Evolutionary conservation across 2,797 vertebrate genomes (phyloP).

Genomic region (Bufotes viridis): DNA sequence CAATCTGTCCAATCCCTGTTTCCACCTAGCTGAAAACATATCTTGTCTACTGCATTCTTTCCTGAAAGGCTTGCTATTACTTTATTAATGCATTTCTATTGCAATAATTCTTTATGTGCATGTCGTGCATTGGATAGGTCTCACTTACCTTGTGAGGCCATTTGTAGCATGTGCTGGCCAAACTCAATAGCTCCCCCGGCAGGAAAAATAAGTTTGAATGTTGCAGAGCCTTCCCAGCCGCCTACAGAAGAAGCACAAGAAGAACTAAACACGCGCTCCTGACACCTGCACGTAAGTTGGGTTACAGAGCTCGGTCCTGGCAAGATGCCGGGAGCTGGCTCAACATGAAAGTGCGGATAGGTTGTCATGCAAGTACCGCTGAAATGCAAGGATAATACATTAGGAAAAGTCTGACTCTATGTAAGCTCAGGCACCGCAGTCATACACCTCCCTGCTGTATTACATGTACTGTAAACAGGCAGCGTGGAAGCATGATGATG

Average conservation of each 20-base stretch:
- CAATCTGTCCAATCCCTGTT: neutral
- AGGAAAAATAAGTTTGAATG: conserved; percentile 87
- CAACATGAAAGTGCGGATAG: neutral
- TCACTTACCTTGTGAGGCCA: conserved; percentile 88
- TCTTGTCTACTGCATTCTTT: neutral
- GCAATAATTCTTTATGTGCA: neutral
- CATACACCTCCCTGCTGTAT: too few species aligned
- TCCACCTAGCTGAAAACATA: neutral
- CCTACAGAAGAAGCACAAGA: conserved; percentile 74
- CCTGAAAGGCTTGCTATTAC: neutral
- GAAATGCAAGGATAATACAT: neutral
- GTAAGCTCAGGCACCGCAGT: too few species aligned
- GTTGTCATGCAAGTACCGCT: neutral
- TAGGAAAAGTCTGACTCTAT: too few species aligned
- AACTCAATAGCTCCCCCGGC: conserved; percentile 96
- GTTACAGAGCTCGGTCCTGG: neutral
- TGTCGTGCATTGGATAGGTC: neutral
- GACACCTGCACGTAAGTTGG: neutral
- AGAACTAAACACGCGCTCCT: neutral
- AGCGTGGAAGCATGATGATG: too few species aligned
- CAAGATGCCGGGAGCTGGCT: neutral
- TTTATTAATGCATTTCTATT: neutral
- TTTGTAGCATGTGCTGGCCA: conserved; percentile 93
- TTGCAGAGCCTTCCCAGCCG: conserved; percentile 90
- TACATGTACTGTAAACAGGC: too few species aligned